phyloP scores from a whole-genome alignment of 2,888 invertebrate genomes.

The Morpho helenor region DNA sequence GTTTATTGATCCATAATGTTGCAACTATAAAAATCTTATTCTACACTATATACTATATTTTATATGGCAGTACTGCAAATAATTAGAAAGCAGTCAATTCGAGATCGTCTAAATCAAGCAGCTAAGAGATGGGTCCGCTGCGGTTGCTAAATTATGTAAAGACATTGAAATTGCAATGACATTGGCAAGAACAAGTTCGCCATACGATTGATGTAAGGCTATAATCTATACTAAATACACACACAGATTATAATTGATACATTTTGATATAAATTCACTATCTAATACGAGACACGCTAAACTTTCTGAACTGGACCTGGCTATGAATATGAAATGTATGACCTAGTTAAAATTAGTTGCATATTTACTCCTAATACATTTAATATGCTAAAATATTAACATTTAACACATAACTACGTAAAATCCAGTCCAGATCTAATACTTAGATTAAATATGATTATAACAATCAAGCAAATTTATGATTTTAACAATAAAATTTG shows the following conservation, averaged over 20 bases:
- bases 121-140: conserved; percentile 49
- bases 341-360: conserved; percentile 1
- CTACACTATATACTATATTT: conserved; percentile 47
- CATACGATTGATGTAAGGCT: conserved; percentile 9
- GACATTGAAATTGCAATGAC: conserved; percentile 6
- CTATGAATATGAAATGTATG: not conserved
- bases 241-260: conserved; percentile 2
- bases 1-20: conserved; percentile 34
- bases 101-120: conserved; percentile 61
- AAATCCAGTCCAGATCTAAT: conserved; percentile 5
- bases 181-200: conserved; percentile 34
- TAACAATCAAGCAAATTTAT: not conserved
- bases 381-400: too few species aligned
- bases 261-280: conserved; percentile 5
- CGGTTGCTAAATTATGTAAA: conserved; percentile 29
- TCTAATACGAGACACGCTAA: not conserved
- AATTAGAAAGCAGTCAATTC: conserved; percentile 63
- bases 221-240: not conserved
- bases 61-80: conserved; percentile 67
- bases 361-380: not conserved
- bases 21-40: conserved; percentile 44
- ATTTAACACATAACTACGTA: not conserved
- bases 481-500: conserved; percentile 5
- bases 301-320: conserved; percentile 1
- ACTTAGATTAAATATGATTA: not conserved